Percentiles rank a stretch among this genome's conserved stretches.
phyloP scores from a whole-genome alignment of 92 coral and sea anemone species.

The Zoanthus sociatus region DNA sequence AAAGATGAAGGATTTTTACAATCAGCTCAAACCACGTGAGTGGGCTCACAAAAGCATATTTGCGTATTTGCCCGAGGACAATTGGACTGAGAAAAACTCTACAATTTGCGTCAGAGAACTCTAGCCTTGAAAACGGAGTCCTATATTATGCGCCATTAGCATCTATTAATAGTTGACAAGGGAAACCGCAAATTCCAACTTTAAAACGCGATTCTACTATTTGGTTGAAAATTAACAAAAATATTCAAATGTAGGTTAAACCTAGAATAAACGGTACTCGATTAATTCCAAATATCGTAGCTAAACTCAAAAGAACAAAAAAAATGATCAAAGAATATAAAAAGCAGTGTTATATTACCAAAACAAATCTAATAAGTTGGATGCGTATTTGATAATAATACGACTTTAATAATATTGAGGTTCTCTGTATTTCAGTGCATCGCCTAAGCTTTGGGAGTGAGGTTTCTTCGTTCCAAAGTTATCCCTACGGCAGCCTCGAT shows the following conservation, averaged over 20 bases:
- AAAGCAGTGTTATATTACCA: background rate
- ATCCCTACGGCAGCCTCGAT: conserved; percentile 74
- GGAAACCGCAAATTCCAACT: conserved; percentile 50
- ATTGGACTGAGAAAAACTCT: conserved; percentile 19
- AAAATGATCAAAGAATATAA: background rate
- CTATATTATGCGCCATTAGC: conserved; percentile 35
- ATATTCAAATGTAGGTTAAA: background rate
- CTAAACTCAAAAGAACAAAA: background rate
- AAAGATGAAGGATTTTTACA: conserved; percentile 47
- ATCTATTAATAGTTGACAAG: conserved; percentile 44
- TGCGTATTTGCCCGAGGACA: conserved; percentile 42
- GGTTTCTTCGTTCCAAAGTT: conserved; percentile 68
- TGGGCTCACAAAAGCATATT: conserved; percentile 30
- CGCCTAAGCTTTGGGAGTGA: conserved; percentile 58
- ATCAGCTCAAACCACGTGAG: conserved; percentile 45
- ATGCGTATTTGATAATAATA: background rate
- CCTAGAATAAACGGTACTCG: background rate
- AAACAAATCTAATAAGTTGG: background rate
- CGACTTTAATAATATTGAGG: background rate
- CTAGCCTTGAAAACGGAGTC: conserved; percentile 28
- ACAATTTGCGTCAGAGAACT: conserved; percentile 28
- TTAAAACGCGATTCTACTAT: conserved; percentile 13
- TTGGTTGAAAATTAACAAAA: background rate
- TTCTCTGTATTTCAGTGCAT: conserved; percentile 17
- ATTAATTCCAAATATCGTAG: background rate